Conservation (phyloP, 2,797 vertebrate genomes). For the Malacoctenus gilli region DNA sequence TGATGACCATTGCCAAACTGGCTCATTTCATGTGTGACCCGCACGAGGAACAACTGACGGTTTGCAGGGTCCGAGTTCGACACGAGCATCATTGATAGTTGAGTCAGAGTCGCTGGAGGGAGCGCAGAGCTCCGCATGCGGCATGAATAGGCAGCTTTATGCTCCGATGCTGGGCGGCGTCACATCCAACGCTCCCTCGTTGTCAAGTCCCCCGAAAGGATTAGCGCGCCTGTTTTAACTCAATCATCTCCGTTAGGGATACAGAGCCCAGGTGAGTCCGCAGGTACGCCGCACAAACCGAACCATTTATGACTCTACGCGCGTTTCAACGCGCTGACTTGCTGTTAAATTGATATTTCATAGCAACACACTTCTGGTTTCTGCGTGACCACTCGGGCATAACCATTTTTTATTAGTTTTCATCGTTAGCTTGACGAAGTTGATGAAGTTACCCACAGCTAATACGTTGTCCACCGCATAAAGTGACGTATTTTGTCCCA, state of each 20-base stretch:
- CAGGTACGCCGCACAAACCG: no score
- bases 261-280: conserved; percentile 43
- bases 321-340: background rate
- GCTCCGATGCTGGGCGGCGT: conserved; percentile 15
- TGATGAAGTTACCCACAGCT: no score
- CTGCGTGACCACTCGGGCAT: no score
- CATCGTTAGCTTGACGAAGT: no score
- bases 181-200: background rate
- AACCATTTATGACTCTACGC: background rate
- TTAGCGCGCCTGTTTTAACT: conserved; percentile 9
- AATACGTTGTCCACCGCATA: no score
- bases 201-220: background rate
- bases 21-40: no score
- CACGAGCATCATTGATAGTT: background rate
- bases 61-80: conserved; percentile 31
- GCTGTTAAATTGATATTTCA: no score
- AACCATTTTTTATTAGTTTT: no score
- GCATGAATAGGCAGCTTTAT: conserved; percentile 39
- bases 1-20: no score
- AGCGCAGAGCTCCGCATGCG: background rate
- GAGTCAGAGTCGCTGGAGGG: conserved; percentile 60
- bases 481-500: no score
- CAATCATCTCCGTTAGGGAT: background rate
- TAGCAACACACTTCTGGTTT: no score
- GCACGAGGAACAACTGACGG: conserved; percentile 30